Evolutionary conservation across 2,113 vertebrate genomes (phyloP).

Genomic region (Pitta sordida): DNA sequence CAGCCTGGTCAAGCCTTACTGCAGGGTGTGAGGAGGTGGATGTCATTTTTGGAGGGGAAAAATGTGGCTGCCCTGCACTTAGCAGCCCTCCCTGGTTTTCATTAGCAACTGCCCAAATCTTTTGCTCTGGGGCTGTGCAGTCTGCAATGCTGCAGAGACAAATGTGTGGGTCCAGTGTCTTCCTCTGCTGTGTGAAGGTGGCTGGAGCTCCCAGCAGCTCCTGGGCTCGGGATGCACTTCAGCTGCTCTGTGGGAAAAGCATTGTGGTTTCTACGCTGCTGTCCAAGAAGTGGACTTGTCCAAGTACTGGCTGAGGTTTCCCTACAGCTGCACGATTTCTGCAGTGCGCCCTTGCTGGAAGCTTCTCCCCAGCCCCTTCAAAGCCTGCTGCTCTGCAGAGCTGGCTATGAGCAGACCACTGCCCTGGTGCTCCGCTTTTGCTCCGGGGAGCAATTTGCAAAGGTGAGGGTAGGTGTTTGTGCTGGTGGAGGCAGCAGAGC

Average conservation of each 20-base stretch:
- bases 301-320: neutral
- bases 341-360: neutral
- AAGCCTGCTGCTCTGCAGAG: neutral
- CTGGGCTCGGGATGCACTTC: neutral
- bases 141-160: accelerated
- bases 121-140: neutral
- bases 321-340: neutral
- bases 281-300: neutral
- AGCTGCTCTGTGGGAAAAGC: neutral
- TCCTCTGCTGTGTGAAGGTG: neutral
- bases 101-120: neutral
- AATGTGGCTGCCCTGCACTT: neutral
- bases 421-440: neutral
- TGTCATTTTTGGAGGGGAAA: neutral
- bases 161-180: neutral
- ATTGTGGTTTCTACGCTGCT: accelerated
- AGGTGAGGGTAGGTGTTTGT: neutral
- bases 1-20: neutral
- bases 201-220: neutral
- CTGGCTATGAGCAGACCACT: neutral
- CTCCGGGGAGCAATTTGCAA: neutral
- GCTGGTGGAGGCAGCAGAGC: neutral
- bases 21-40: neutral
- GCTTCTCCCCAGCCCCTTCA: neutral
- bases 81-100: neutral